A percentile compares a stretch with the other conserved stretches of the same genome.
Conservation (phyloP, 2,797 vertebrate species). For the Mus spretus region DNA sequence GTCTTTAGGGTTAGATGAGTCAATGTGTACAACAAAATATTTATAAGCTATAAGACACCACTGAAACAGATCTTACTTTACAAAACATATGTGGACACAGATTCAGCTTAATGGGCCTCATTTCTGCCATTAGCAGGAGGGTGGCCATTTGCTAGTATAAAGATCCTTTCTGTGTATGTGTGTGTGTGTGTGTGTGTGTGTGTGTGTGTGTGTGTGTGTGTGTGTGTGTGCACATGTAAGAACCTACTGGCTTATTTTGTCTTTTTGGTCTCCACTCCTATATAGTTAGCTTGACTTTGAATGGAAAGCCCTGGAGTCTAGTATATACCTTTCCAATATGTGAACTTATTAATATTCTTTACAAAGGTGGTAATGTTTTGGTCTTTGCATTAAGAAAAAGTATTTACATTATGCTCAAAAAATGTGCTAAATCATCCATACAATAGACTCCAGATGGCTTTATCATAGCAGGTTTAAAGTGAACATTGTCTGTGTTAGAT, state of each 20-base stretch:
- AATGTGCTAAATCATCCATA: neutral
- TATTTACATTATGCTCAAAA: neutral
- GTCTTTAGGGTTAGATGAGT: constrained; percentile 53
- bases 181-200: neutral
- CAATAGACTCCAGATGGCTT: neutral
- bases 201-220: too few relatives aligned
- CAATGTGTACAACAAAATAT: neutral
- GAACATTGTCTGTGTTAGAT: neutral
- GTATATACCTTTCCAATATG: neutral
- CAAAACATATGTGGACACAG: neutral
- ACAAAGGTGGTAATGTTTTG: neutral
- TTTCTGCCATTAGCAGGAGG: neutral
- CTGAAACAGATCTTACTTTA: neutral
- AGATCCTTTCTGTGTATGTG: neutral
- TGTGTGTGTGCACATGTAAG: too few relatives aligned
- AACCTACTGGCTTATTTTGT: neutral
- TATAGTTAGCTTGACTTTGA: neutral
- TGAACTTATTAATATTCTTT: neutral
- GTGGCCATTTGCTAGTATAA: neutral
- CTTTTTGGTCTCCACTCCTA: neutral
- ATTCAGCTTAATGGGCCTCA: neutral
- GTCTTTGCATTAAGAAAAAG: neutral
- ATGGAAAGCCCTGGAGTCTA: neutral
- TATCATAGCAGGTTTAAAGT: neutral
- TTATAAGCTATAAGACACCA: neutral